Base-by-base conservation (phyloP, 2,113 vertebrate genomes). In the Scolopax mira region DNA sequence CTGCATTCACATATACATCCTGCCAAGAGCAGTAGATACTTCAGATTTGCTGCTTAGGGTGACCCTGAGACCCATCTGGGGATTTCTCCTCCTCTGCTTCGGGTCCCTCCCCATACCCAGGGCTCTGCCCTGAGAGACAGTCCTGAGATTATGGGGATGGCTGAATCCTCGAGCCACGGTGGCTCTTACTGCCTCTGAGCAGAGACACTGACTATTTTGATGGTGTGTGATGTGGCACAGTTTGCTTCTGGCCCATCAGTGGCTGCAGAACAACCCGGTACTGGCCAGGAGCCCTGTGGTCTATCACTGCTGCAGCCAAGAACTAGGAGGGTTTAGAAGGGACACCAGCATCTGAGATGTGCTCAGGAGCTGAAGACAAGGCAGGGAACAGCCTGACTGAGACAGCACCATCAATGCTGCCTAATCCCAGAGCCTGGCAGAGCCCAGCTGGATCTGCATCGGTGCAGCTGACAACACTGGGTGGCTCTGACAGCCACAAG, bases 1-100 rank as follows among this genome's bases (percentile, higher is more conserved):
- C 92, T 31, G 90, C 73, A 42, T 74, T 93, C 71, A 95, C 55
- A 57, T 87, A 93, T n/a, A 81, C 3, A 2, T 81, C 94, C 94
- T 84, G 86, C 51, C 60, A 73, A 51, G 18, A 55, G 61, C 65
- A 37, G 85, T 11, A 54, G 10, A 23, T 0, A 3, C 60, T 83
- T 67, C 62, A 62, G 48, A 35, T 69, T 31, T 73, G 58, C 65
- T 46, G 77, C 39, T 82, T 51, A 49, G 41, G 33, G 54, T 41
- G 33, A 69, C 21, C 37, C 22, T 0, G 2, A 71, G 44, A 73
- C 54, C n/a, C 9, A 31, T 13, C 27, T 33, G 41, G 6, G 42
- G 28, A 21, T 73, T 28, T 31, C 35, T 55, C 41, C 44, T 42
- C 39, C 33, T 70, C 37, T 52, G 24, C 24, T 25, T 41, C 46